Percentiles rank a stretch among this genome's conserved stretches.
phyloP scores from a whole-genome alignment of 2,113 vertebrate species.

The Falcunculus frontatus region DNA sequence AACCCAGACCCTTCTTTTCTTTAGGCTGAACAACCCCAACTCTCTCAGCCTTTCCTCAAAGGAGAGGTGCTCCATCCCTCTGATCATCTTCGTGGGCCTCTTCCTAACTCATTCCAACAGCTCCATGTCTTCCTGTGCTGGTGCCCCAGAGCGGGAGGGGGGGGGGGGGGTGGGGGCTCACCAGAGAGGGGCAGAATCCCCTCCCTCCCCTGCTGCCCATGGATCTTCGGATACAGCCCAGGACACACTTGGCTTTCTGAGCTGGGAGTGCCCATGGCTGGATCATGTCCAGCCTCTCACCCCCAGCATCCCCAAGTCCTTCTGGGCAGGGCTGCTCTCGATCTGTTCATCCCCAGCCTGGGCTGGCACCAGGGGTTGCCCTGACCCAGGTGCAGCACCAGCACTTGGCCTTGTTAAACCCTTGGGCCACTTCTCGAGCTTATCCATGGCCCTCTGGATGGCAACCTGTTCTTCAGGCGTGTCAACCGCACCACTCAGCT shows the following conservation, averaged over 20 bases:
- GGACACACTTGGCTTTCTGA: background rate
- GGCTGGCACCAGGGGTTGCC: background rate
- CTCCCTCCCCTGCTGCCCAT: background rate
- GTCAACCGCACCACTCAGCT: background rate
- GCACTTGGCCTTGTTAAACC: background rate
- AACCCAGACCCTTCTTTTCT: background rate
- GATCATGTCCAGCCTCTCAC: background rate
- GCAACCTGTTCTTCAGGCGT: rapidly evolving
- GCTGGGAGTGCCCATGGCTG: background rate
- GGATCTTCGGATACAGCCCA: background rate
- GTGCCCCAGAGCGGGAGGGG: background rate
- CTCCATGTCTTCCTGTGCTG: background rate
- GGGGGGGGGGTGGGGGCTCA: background rate
- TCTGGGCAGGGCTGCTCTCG: background rate
- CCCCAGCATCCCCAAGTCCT: background rate
- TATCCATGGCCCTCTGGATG: background rate
- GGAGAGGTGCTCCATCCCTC: background rate
- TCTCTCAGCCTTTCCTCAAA: background rate
- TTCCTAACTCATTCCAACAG: background rate
- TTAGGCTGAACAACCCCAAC: background rate
- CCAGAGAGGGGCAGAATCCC: background rate
- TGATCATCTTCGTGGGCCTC: background rate
- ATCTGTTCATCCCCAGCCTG: background rate
- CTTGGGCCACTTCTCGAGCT: rapidly evolving
- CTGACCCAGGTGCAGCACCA: background rate